Percentiles rank a stretch among this genome's conserved stretches.
These are phyloP conservation scores for Sebastes taczanowskii DNA, from an alignment of 2,797 vertebrate genomes.

Conservation along the genomic window DNA sequence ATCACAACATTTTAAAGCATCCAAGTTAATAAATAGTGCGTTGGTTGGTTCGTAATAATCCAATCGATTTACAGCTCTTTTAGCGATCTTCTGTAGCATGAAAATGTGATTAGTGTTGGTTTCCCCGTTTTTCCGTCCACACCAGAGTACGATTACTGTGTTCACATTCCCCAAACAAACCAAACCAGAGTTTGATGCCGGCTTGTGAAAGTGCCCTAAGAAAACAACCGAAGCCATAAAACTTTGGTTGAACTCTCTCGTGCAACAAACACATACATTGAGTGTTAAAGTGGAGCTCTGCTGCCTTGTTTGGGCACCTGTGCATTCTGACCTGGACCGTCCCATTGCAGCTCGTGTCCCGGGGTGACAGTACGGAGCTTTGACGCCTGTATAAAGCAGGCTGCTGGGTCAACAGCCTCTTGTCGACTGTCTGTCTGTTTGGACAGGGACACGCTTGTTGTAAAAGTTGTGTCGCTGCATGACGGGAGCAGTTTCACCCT, in stretches of 20 bases:
- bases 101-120: too few relatives aligned
- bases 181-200: too few relatives aligned
- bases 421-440: constrained; percentile 54
- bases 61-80: too few relatives aligned
- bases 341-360: constrained; percentile 52
- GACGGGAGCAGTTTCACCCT: constrained; percentile 44
- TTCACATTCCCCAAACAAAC: too few relatives aligned
- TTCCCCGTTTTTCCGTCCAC: rapidly evolving
- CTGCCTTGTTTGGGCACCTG: constrained; percentile 74
- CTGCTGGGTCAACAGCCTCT: constrained; percentile 74
- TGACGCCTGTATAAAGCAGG: constrained; percentile 35
- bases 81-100: too few relatives aligned
- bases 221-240: background rate
- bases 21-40: too few relatives aligned
- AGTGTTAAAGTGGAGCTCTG: constrained; percentile 16
- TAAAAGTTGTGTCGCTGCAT: constrained; percentile 32
- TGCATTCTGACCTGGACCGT: constrained; percentile 52
- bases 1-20: too few relatives aligned
- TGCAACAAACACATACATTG: constrained; percentile 20
- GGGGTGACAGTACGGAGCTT: constrained; percentile 60
- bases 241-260: constrained; percentile 8
- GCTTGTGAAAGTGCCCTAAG: background rate
- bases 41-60: too few relatives aligned
- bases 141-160: too few relatives aligned
- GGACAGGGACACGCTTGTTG: constrained; percentile 37